phyloP scores from a whole-genome alignment of 2,113 vertebrate genomes.

The Scatophagus argus region DNA sequence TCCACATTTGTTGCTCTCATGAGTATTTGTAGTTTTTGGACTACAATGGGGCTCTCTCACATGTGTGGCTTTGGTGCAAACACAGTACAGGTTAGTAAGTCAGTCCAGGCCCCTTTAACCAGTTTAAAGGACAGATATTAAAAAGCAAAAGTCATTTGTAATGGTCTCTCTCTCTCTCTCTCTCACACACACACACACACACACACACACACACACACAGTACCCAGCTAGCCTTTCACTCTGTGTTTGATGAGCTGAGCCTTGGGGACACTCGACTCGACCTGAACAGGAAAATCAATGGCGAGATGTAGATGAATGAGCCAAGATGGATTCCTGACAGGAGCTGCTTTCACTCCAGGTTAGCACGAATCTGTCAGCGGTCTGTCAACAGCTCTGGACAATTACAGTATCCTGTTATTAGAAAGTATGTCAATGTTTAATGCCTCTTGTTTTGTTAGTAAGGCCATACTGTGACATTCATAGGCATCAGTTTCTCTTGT shows the following conservation, averaged over 20 bases:
- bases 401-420: neutral
- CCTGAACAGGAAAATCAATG: conserved; percentile 44
- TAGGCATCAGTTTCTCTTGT: no score
- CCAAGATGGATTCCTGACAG: conserved; percentile 47
- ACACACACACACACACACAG: conserved; percentile 17
- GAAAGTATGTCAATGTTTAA: no score
- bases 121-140: conserved; percentile 26
- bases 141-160: conserved; percentile 14
- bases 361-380: neutral
- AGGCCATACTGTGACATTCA: no score
- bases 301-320: conserved; percentile 15
- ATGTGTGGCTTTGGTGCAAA: no score
- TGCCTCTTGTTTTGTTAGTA: no score
- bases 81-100: no score
- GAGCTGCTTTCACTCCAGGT: conserved; percentile 18
- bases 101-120: conserved; percentile 26
- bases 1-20: neutral
- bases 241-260: conserved; percentile 39
- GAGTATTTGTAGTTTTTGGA: neutral
- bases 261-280: conserved; percentile 17
- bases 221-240: conserved; percentile 33
- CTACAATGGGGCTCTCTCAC: neutral
- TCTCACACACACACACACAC: conserved; percentile 8
- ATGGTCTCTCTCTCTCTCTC: neutral
- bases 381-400: neutral